Percentiles rank a stretch among this genome's conserved stretches.
phyloP scores from a whole-genome alignment of 2,113 vertebrate species.

The Catharus fuscescens region DNA sequence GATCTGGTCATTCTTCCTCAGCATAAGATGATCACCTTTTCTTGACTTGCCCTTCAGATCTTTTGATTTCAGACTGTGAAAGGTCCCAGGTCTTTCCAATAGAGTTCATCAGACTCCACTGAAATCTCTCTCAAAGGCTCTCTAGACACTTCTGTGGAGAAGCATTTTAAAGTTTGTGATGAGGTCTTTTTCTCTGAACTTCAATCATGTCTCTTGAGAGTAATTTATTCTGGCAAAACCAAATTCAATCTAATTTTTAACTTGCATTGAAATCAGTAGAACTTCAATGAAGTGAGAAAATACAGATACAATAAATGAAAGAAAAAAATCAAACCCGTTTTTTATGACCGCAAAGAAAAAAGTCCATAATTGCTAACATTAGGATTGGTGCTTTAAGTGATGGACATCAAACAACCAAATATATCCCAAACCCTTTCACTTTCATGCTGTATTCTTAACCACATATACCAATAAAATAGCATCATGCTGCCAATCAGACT shows the following conservation, averaged over 20 bases:
- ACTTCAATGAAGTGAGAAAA: not conserved
- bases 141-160: not conserved
- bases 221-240: conserved; percentile 10
- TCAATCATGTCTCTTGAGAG: not conserved
- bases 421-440: conserved; percentile 10
- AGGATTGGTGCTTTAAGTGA: not conserved
- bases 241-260: not conserved
- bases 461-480: conserved; percentile 9
- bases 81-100: not conserved
- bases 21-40: not conserved
- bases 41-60: not conserved
- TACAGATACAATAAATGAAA: not conserved
- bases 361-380: not conserved
- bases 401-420: not conserved
- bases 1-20: not conserved
- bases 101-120: not conserved
- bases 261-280: not conserved
- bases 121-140: not conserved
- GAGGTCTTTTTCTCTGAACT: not conserved
- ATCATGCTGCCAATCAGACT: not conserved
- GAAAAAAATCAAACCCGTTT: conserved; percentile 3
- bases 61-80: not conserved
- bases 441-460: not conserved
- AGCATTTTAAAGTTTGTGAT: not conserved
- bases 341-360: not conserved